phyloP scores from a whole-genome alignment of 2,888 invertebrate genomes.

The Cryptocheilus praepositus region DNA sequence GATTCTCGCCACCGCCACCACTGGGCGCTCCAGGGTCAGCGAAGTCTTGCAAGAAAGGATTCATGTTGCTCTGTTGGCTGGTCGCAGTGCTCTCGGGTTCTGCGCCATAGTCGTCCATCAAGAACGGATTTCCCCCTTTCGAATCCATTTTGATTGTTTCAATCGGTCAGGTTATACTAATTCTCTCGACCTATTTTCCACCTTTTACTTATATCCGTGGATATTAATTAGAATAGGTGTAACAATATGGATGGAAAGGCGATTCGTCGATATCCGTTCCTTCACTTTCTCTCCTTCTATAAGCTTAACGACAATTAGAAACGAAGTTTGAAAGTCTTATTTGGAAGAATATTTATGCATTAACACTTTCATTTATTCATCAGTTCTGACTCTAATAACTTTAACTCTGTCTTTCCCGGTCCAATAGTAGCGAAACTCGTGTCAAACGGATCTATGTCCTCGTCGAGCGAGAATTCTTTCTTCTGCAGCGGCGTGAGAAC shows the following conservation, averaged over 20 bases:
- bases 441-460: slow-evolving; percentile 87
- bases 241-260: no score
- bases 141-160: slow-evolving; percentile 76
- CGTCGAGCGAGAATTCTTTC: slow-evolving; percentile 68
- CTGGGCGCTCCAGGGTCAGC: slow-evolving; percentile 57
- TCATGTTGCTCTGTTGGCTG: slow-evolving; percentile 74
- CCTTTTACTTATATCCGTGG: no score
- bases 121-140: slow-evolving; percentile 85
- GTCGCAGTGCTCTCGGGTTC: slow-evolving; percentile 74
- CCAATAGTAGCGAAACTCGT: slow-evolving; percentile 86
- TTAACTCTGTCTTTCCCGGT: slow-evolving; percentile 87
- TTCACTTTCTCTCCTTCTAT: neutral
- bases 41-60: slow-evolving; percentile 82
- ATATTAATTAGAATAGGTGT: no score
- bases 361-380: slow-evolving; percentile 69
- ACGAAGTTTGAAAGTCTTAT: neutral
- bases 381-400: slow-evolving; percentile 86
- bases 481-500: slow-evolving; percentile 72
- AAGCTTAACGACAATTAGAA: neutral
- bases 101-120: slow-evolving; percentile 82
- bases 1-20: slow-evolving; percentile 57
- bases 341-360: neutral
- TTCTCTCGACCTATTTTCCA: no score
- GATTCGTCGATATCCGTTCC: no score
- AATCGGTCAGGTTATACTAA: neutral